Evolutionary conservation across 2,797 vertebrate species (phyloP), one percentile per base, ranked within the genome.

Genomic region (Gallinago solitaria): DNA sequence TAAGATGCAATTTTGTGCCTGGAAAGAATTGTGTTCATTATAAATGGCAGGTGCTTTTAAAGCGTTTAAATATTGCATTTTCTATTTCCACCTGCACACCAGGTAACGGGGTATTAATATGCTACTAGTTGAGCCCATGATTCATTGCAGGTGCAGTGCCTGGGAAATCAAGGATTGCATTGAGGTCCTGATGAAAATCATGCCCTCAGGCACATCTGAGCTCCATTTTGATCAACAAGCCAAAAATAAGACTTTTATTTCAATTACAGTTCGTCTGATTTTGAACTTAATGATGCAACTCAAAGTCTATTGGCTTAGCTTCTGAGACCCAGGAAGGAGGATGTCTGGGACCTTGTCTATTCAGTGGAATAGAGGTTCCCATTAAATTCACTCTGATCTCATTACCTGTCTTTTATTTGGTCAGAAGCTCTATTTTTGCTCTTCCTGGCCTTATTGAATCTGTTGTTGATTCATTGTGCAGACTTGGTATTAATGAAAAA

Each of bases 141-240:
- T 96, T 96, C 96, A 95, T 96, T 93, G 89, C 92, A 96, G 94
- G 93, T 96, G 96, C 94, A 91, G 93, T 97, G 89, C 95, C 96
- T 93, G 93, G 95, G 77, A 97, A 97, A 97, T 97, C 96, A 97
- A 95, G 96, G 93, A 90, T 64, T 94, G 61, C 89, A 95, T 95
- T 96, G 95, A 95, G 94, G 93, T 94, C 95, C 95, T 96, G 95
- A 96, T 97, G 95, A 97, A 97, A 97, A 96, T 97, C 96, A 80
- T 96, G 94, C 91, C 96, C 89, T 95, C 74, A 95, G 85, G 93
- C 94, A 89, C 91, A 96, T 96, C 86, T 96, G 88, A 94, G 64
- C 83, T 94, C 90, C 94, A 96, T 97, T 97, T 91, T 95, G 93
- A 95, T 61, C 91, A 95, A 87, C 89, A 92, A 92, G 87, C 82